A percentile compares a stretch with the other conserved stretches of the same genome.
These are phyloP conservation scores for Lordiphosa mommai DNA, from an alignment of 1,140 invertebrate species.

Conservation along the genomic window DNA sequence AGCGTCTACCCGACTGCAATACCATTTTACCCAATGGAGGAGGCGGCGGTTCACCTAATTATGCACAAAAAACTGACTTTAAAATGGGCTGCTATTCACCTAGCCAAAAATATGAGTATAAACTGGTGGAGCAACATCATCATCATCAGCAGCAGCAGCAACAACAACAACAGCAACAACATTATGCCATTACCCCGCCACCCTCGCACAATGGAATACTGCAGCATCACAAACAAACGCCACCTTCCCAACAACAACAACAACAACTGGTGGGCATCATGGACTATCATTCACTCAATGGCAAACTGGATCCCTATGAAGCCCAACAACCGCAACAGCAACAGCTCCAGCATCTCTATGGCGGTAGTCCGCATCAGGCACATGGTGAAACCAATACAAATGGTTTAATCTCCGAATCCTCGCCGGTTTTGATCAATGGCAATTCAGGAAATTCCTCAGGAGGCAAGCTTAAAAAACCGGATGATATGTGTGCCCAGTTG, in stretches of 20 bases:
- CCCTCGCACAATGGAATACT: conserved; percentile 61
- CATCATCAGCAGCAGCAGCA: conserved; percentile 57
- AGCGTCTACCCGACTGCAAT: conserved; percentile 75
- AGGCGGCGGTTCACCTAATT: conserved; percentile 67
- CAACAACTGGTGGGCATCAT: conserved; percentile 63
- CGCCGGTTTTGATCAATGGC: conserved; percentile 38
- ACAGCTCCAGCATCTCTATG: conserved; percentile 57
- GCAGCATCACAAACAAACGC: conserved; percentile 49
- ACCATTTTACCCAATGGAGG: conserved; percentile 67
- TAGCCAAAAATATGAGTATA: conserved; percentile 77
- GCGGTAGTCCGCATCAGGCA: conserved; percentile 59
- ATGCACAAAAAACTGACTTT: conserved; percentile 67
- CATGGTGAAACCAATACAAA: conserved; percentile 48
- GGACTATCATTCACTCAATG: conserved; percentile 67
- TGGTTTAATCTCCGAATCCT: conserved; percentile 37
- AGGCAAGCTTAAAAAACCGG: conserved; percentile 63
- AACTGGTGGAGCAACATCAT: conserved; percentile 59
- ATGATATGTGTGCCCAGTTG: conserved; percentile 62
- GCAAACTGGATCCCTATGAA: conserved; percentile 70
- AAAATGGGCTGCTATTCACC: conserved; percentile 78
- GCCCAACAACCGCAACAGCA: conserved; percentile 51
- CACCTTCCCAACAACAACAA: conserved; percentile 44
- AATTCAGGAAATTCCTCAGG: conserved; percentile 15
- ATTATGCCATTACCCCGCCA: conserved; percentile 59
- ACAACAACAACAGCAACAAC: conserved; percentile 57